Percentiles rank a stretch among this genome's conserved stretches.
Conservation (phyloP, 2,888 invertebrate species). For the Cryptophagus acutangulus region DNA sequence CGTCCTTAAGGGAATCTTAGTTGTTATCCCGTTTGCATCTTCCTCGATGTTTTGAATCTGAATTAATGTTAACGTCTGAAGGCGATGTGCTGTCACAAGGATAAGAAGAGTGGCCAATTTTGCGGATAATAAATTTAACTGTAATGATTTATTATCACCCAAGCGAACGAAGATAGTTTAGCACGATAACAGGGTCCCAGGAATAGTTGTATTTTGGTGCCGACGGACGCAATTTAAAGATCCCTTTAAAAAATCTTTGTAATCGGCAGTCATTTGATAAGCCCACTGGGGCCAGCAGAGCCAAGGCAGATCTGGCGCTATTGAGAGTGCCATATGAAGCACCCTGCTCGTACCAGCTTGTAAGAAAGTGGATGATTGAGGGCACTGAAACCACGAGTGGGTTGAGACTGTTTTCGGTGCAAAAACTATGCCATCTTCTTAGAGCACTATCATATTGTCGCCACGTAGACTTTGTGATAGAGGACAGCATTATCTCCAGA, state of each 20-base stretch:
- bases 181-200: slow-evolving; percentile 5
- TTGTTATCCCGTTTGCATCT: slow-evolving; percentile 6
- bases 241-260: slow-evolving; percentile 23
- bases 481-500: background rate
- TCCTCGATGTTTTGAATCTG: slow-evolving; percentile 11
- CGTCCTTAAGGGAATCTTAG: slow-evolving; percentile 2
- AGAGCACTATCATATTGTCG: slow-evolving; percentile 7
- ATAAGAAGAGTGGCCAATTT: slow-evolving; percentile 25
- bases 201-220: slow-evolving; percentile 1
- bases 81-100: slow-evolving; percentile 23
- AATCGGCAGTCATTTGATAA: slow-evolving; percentile 16
- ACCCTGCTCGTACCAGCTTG: slow-evolving; percentile 1
- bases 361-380: slow-evolving; percentile 11
- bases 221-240: background rate
- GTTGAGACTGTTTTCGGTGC: slow-evolving; percentile 4
- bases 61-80: slow-evolving; percentile 23
- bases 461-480: slow-evolving; percentile 1
- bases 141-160: background rate
- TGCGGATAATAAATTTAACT: slow-evolving; percentile 15
- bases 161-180: background rate
- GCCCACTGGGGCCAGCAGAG: slow-evolving; percentile 19
- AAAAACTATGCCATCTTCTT: slow-evolving; percentile 7
- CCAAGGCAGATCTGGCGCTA: slow-evolving; percentile 25
- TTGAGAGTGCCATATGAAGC: slow-evolving; percentile 25
- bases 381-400: slow-evolving; percentile 1